A percentile compares a stretch with the other conserved stretches of the same genome.
These are phyloP conservation scores for Spisula solida DNA, from an alignment of 2,888 invertebrate species.

Conservation along the genomic window DNA sequence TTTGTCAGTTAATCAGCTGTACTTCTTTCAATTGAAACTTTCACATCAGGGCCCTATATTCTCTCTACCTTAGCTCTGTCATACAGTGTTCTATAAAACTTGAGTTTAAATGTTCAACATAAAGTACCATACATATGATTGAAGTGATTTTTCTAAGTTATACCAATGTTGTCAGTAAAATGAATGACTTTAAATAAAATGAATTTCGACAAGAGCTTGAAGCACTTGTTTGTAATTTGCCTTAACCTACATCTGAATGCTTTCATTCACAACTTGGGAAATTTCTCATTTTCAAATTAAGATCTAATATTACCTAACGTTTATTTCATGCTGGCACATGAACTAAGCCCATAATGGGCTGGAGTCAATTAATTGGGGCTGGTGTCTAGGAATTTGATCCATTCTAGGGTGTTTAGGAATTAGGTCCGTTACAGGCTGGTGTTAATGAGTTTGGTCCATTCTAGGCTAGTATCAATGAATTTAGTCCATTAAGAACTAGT, in stretches of 20 bases:
- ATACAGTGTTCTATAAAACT: not conserved
- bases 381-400: too few species aligned
- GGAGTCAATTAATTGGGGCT: too few species aligned
- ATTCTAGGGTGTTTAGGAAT: too few species aligned
- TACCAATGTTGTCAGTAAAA: not conserved
- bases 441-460: not conserved
- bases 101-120: slow-evolving; percentile 14
- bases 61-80: not conserved
- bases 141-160: not conserved
- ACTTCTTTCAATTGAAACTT: not conserved
- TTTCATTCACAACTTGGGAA: not conserved
- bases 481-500: not conserved
- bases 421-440: not conserved
- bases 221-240: not conserved
- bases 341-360: not conserved
- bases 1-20: not conserved
- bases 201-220: not conserved
- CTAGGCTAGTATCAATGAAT: not conserved
- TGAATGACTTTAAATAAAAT: slow-evolving; percentile 4
- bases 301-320: not conserved
- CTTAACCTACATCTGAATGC: not conserved
- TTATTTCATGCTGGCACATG: not conserved
- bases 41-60: not conserved
- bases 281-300: not conserved
- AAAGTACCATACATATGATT: not conserved